Percentiles rank a stretch among this genome's conserved stretches.
These are phyloP conservation scores for Apis mellifera DNA, from an alignment of 1,140 invertebrate genomes.

Conservation along the genomic window DNA sequence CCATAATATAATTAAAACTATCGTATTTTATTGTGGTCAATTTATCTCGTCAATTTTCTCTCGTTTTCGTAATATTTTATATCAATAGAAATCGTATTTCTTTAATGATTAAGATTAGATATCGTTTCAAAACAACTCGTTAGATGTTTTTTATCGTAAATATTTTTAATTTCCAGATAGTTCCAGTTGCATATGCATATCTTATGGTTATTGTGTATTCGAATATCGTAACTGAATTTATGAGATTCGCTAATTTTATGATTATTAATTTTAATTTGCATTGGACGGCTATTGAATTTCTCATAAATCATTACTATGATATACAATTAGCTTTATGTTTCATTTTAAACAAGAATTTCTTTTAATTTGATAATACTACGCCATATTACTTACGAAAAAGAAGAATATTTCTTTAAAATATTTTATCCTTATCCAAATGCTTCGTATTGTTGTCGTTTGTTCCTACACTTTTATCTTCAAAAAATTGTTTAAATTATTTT, in stretches of 20 bases:
- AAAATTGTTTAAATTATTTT: background rate
- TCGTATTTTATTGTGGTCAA: background rate
- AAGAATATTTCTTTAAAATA: no score
- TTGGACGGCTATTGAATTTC: background rate
- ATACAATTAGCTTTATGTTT: background rate
- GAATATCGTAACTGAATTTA: slow-evolving; percentile 22
- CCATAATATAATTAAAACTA: background rate
- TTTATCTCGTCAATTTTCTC: background rate
- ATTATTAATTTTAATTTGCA: background rate
- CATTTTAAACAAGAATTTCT: background rate
- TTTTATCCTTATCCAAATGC: no score
- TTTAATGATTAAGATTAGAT: background rate
- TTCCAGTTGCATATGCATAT: background rate
- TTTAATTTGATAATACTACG: background rate
- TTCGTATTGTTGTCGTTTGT: background rate
- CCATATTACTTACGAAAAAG: background rate
- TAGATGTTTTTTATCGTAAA: background rate
- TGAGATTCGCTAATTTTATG: slow-evolving; percentile 4
- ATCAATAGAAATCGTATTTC: background rate
- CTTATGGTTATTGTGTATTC: background rate
- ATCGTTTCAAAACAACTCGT: background rate
- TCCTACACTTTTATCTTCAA: no score
- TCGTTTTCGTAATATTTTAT: background rate
- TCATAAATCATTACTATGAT: background rate
- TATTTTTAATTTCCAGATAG: slow-evolving; percentile 14